Conservation (phyloP, 92 coral and sea anemone species). For the Chrysogorgia sp. region DNA sequence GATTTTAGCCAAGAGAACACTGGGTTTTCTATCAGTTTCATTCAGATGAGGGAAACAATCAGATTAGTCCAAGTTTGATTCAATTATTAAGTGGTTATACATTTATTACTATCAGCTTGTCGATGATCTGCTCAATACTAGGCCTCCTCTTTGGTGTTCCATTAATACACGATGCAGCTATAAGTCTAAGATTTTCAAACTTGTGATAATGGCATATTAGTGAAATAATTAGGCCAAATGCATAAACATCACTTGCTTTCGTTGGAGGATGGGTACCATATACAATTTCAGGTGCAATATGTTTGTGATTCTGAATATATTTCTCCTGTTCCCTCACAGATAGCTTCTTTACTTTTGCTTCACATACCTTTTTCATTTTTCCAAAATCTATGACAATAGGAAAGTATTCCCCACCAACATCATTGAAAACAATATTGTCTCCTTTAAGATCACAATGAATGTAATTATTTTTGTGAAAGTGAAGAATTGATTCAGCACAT, state of each 20-base stretch:
- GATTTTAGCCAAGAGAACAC: no score
- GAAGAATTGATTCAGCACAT: neutral
- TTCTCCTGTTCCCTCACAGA: constrained; percentile 8
- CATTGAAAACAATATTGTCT: constrained; percentile 2
- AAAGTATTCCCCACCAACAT: neutral
- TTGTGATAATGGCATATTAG: constrained; percentile 7
- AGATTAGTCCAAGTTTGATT: neutral
- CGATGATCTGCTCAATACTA: neutral
- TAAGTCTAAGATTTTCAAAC: neutral
- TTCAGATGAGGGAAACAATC: no score
- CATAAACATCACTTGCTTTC: constrained; percentile 11
- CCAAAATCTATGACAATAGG: constrained; percentile 9
- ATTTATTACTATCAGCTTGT: no score
- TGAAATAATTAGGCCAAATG: constrained; percentile 5
- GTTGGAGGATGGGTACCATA: constrained; percentile 2
- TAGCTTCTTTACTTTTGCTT: constrained; percentile 1
- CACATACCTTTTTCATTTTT: neutral
- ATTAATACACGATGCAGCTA: constrained; percentile 6
- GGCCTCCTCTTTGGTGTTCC: constrained; percentile 1
- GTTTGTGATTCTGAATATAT: neutral
- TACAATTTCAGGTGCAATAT: constrained; percentile 25
- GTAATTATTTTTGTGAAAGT: neutral
- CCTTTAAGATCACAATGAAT: constrained; percentile 16
- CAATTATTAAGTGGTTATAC: no score
- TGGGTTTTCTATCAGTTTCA: no score